Base-by-base conservation (phyloP, 2,888 invertebrate genomes). In the Tetragonisca angustula region DNA sequence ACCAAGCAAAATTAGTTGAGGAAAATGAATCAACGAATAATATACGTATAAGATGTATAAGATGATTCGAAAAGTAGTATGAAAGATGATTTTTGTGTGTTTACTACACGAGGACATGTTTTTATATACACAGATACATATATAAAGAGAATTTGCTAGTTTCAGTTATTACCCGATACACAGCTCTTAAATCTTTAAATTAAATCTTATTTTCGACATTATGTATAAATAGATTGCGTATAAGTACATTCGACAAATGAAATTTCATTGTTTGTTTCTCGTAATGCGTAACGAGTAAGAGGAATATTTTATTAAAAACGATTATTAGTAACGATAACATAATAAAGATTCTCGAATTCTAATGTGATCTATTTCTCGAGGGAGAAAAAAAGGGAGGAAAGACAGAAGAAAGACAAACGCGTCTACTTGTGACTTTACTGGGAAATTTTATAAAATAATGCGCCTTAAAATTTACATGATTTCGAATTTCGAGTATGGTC, bases 141-240 rank as follows among this genome's bases (percentile, higher is more conserved):
- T 43, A 43, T 43, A 36, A 36, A 36, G 36, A 36, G 50, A 13
- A 6, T 21, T 52, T n/a, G n/a, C n/a, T 79, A n/a, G 21, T 62
- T 68, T 52, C 11, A 62, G 24, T 67, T 11, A 68, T 43, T 54
- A 54, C 36, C 50, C 4, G 21, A 13, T 36, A 27, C n/a, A 69
- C 15, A 13, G 2, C 15, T 32, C 13, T n/a, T 56, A 24, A 79
- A 56, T 64, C 15, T 17, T 49, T 43, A 27, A 49, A 27, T 52
- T n/a, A n/a, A n/a, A n/a, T 13, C 32, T 50, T 79, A 24, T 54
- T 69, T 61, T 52, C 36, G 54, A 64, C 54, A 56, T 56, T 17
- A 62, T 56, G 67, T 32, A 19, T 36, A 61, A n/a, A 32, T 69
- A 76, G n/a, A 65, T 6, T 13, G 5, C n/a, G 36, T 13, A 21